Conservation (phyloP, 2,797 vertebrate species). For the Notolabrus celidotus region DNA sequence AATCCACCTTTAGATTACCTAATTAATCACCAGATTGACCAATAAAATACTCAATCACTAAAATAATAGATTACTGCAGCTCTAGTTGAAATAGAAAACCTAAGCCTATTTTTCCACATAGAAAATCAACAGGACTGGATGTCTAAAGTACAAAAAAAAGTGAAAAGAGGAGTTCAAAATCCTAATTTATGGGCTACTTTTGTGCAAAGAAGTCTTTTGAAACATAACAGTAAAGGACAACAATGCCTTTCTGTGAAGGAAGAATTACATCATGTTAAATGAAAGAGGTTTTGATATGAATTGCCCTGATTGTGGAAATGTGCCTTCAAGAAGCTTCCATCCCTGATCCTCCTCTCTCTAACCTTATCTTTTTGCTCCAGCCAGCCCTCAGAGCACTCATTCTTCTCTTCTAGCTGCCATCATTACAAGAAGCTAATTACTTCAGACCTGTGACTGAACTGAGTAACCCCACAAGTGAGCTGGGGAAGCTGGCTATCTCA, state of each 20-base stretch:
- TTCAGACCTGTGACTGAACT: constrained; percentile 75
- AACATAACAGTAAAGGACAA: not conserved
- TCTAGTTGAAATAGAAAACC: no score
- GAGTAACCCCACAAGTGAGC: constrained; percentile 70
- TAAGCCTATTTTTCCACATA: no score
- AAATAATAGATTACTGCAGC: no score
- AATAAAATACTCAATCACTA: no score
- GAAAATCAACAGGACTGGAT: no score
- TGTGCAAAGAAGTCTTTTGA: not conserved
- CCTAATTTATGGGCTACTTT: not conserved
- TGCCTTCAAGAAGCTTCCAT: not conserved
- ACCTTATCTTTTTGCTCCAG: not conserved
- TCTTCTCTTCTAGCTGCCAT: constrained; percentile 61
- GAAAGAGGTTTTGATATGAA: not conserved
- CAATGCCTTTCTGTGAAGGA: not conserved
- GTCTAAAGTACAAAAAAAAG: no score
- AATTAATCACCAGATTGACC: no score
- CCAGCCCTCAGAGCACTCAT: not conserved
- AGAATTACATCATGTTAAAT: not conserved
- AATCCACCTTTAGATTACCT: no score
- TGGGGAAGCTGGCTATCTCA: constrained; percentile 75
- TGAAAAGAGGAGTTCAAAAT: no score
- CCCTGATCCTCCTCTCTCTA: not conserved
- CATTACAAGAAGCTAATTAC: constrained; percentile 78
- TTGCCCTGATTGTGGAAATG: not conserved